A percentile compares a stretch with the other conserved stretches of the same genome.
Evolutionary conservation across 2,113 vertebrate species (phyloP).

Genomic region (Amazona guildingii): DNA sequence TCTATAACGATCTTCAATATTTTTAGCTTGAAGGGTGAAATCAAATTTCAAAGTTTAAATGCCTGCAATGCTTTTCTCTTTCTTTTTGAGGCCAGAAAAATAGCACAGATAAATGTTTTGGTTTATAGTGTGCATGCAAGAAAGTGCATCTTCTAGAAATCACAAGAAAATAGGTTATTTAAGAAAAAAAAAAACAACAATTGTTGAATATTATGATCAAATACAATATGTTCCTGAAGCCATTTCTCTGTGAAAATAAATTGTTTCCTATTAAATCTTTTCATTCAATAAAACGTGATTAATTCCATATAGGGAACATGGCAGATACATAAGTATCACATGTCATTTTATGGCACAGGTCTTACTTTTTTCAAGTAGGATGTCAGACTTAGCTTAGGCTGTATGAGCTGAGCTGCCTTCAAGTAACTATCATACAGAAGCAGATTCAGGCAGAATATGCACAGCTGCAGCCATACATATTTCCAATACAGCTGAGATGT

Average conservation of each 20-base stretch:
- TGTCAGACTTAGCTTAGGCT: neutral
- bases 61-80: neutral
- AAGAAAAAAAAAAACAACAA: neutral
- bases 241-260: neutral
- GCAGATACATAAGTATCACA: neutral
- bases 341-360: constrained; percentile 1
- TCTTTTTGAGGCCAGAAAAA: neutral
- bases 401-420: constrained; percentile 10
- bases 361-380: constrained; percentile 6
- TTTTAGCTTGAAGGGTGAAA: neutral
- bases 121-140: neutral
- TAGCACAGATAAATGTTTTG: neutral
- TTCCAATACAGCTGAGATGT: neutral
- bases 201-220: neutral
- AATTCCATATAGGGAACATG: neutral
- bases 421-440: neutral
- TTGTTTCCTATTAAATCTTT: neutral
- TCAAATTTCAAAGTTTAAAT: neutral
- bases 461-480: neutral
- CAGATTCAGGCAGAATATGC: neutral
- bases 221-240: neutral
- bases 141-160: neutral
- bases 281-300: neutral
- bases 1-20: neutral
- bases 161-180: neutral